A percentile compares a stretch with the other conserved stretches of the same genome.
Evolutionary conservation across 2,797 vertebrate genomes (phyloP).

Genomic region (Carduelis carduelis): DNA sequence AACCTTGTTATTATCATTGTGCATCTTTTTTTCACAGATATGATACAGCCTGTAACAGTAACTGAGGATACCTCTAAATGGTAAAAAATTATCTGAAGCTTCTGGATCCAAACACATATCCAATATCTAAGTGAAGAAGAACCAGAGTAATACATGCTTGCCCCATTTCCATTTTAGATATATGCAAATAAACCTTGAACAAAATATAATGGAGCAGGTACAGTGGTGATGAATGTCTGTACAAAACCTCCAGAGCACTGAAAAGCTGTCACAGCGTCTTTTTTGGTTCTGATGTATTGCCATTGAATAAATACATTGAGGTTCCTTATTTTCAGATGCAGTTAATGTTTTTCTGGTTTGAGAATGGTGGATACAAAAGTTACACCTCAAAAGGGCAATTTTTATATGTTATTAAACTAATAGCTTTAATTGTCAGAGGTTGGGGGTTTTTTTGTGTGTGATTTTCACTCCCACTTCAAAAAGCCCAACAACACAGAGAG

Average conservation of each 20-base stretch:
- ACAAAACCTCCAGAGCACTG: neutral
- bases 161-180: neutral
- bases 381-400: neutral
- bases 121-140: neutral
- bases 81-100: neutral
- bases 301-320: neutral
- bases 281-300: neutral
- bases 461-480: neutral
- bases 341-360: neutral
- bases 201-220: neutral
- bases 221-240: neutral
- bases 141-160: neutral
- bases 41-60: neutral
- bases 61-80: neutral
- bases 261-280: neutral
- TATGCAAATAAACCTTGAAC: neutral
- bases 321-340: neutral
- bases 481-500: neutral
- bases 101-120: neutral
- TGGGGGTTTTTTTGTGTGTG: fast-evolving
- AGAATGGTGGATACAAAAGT: neutral
- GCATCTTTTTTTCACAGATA: neutral
- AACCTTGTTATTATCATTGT: neutral
- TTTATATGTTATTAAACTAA: neutral
- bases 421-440: neutral